A percentile compares a stretch with the other conserved stretches of the same genome.
Conservation (phyloP, 1,140 invertebrate genomes). For the Bombus waltoni region DNA sequence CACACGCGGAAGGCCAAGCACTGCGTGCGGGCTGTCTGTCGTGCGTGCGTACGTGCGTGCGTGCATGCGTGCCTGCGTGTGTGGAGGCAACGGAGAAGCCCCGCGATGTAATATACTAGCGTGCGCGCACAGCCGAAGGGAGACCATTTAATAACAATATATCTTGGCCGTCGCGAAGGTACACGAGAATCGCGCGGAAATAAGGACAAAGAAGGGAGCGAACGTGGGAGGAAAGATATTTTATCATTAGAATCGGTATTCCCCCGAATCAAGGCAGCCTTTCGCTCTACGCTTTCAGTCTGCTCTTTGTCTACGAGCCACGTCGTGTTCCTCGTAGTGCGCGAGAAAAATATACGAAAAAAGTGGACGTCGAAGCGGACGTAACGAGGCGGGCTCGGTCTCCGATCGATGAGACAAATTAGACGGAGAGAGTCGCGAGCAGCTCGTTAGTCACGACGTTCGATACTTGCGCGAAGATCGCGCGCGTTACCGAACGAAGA, state of each 20-base stretch:
- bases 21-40: constrained; percentile 45
- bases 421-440: neutral
- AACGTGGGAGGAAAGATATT: constrained; percentile 21
- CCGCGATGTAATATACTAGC: constrained; percentile 76
- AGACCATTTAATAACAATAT: constrained; percentile 82
- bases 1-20: constrained; percentile 16
- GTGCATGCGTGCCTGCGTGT: constrained; percentile 33
- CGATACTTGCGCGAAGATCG: constrained; percentile 52
- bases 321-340: neutral
- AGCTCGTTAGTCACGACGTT: constrained; percentile 59
- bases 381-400: neutral
- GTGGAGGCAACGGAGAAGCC: constrained; percentile 51
- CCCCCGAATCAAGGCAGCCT: constrained; percentile 22
- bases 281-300: neutral
- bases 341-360: neutral
- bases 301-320: neutral
- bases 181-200: constrained; percentile 40
- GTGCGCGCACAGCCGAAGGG: constrained; percentile 70
- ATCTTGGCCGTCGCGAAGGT: constrained; percentile 77
- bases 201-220: constrained; percentile 9
- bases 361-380: neutral
- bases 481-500: constrained; percentile 24
- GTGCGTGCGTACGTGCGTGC: constrained; percentile 45
- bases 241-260: constrained; percentile 48
- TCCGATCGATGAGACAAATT: constrained; percentile 25